Percentiles rank a stretch among this genome's conserved stretches.
Evolutionary conservation across 2,797 vertebrate species (phyloP).

Genomic region (Miichthys miiuy): DNA sequence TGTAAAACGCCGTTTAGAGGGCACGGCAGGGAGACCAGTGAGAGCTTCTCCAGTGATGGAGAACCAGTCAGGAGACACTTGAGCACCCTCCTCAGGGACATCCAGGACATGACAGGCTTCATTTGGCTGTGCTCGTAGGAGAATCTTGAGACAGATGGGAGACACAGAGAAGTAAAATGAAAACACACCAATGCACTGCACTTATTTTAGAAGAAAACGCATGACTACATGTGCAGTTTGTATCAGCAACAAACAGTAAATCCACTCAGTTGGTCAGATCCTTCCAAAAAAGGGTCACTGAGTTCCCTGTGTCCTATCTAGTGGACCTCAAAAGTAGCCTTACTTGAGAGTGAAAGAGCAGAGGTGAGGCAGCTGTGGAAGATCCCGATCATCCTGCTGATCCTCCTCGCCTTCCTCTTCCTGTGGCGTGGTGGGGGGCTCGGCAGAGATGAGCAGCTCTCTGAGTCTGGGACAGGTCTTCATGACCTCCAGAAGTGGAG

Average conservation of each 20-base stretch:
- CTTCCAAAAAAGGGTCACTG: background rate
- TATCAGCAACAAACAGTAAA: background rate
- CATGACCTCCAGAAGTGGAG: conserved; percentile 78
- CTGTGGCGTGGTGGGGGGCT: conserved; percentile 36
- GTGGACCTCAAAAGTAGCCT: conserved; percentile 31
- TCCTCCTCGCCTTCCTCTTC: conserved; percentile 20
- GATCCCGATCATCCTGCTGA: conserved; percentile 22
- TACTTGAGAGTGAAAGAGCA: conserved; percentile 80
- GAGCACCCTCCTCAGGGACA: conserved; percentile 74
- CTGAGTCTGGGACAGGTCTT: conserved; percentile 80
- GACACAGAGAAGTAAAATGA: conserved; percentile 22
- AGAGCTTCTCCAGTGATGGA: conserved; percentile 77
- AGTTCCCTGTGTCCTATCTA: background rate
- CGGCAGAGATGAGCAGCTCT: conserved; percentile 78
- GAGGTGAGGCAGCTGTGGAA: conserved; percentile 77
- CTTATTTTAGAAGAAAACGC: too few relatives aligned
- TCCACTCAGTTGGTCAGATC: background rate
- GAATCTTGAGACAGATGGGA: conserved; percentile 72
- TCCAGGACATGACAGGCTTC: conserved; percentile 64
- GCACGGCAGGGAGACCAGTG: conserved; percentile 82
- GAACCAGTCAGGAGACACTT: conserved; percentile 77
- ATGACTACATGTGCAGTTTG: background rate
- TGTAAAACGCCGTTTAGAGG: conserved; percentile 77
- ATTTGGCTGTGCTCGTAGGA: conserved; percentile 72
- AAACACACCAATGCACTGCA: background rate